Base-by-base conservation (phyloP, 2,797 vertebrate species). In the Pseudocheirus occidentalis region DNA sequence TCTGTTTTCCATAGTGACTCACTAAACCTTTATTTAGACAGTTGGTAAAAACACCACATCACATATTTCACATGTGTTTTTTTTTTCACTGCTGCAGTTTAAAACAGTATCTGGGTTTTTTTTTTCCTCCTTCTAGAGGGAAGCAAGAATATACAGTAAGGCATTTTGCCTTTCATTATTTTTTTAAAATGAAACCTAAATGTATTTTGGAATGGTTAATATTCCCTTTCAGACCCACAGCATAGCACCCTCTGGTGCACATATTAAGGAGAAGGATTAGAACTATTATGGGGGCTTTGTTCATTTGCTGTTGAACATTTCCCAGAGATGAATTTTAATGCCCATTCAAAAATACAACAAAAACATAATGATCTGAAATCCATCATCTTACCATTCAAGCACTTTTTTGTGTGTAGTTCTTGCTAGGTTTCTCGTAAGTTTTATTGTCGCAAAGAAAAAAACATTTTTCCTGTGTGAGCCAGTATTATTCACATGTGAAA, bases 11-110 rank as follows among this genome's bases (percentile, higher is more conserved):
- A 97, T 59, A 97, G 98, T 98, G 98, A 98, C 98, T 98, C 98
- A 98, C 98, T 98, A 98, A 98, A 97, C 98, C 98, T 98, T 98
- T 99, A 99, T 99, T 99, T 98, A 98, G 98, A 98, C 98, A 98
- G 98, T 98, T 98, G 98, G 98, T 99, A 97, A 98, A 98, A 99
- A 98, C 98, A 98, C 97, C 98, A 98, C 98, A 98, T 98, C 98
- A 98, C 98, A 98, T 98, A 98, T 98, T 98, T 98, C 98, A 98
- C 97, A 90, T 97, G 55, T 95, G n/a, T 97, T 56, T 95, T 97
- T 92, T 91, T 91, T 92, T 96, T 97, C 94, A 59, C 59, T 95
- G 97, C 96, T 97, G 95, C 96, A 97, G 95, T 97, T 97, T 97
- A 97, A 97, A 98, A 96, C 57, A 55, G 95, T 58, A 92, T 92